Percentiles rank a stretch among this genome's conserved stretches.
Conservation (phyloP, 2,888 invertebrate genomes). For the Acleris sparsana region DNA sequence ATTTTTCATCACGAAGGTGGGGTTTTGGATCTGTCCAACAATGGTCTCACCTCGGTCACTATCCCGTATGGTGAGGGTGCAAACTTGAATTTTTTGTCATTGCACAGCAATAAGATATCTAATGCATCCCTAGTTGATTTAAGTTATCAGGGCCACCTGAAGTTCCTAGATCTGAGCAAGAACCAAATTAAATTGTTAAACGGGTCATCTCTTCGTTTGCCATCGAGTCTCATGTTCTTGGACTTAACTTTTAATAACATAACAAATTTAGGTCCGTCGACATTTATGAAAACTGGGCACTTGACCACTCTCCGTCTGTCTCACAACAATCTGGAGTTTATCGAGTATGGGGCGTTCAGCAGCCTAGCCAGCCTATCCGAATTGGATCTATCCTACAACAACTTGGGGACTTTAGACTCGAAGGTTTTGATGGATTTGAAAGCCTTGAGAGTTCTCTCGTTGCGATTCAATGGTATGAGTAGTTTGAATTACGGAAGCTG, state of each 20-base stretch:
- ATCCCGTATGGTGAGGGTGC: conserved; percentile 61
- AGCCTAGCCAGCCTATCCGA: conserved; percentile 54
- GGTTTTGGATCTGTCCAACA: conserved; percentile 68
- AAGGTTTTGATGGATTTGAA: conserved; percentile 66
- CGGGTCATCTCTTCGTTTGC: conserved; percentile 58
- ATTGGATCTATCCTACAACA: conserved; percentile 56
- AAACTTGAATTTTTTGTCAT: conserved; percentile 53
- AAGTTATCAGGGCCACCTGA: conserved; percentile 55
- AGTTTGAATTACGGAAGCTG: conserved; percentile 61
- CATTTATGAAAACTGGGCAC: conserved; percentile 55
- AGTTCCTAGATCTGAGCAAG: conserved; percentile 57
- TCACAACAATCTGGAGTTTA: conserved; percentile 54
- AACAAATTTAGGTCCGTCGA: conserved; percentile 56
- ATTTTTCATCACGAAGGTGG: conserved; percentile 68
- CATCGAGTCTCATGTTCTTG: conserved; percentile 51
- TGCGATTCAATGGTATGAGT: conserved; percentile 59
- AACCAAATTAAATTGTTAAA: conserved; percentile 60
- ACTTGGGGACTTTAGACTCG: conserved; percentile 59
- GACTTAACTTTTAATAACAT: conserved; percentile 66
- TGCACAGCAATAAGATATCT: conserved; percentile 64
- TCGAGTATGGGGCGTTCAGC: conserved; percentile 66
- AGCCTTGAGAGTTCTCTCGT: conserved; percentile 53
- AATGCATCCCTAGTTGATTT: conserved; percentile 57
- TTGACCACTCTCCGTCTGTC: conserved; percentile 60
- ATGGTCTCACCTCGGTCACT: conserved; percentile 55